Conservation (phyloP, 2,797 vertebrate species). For the Huso huso region DNA sequence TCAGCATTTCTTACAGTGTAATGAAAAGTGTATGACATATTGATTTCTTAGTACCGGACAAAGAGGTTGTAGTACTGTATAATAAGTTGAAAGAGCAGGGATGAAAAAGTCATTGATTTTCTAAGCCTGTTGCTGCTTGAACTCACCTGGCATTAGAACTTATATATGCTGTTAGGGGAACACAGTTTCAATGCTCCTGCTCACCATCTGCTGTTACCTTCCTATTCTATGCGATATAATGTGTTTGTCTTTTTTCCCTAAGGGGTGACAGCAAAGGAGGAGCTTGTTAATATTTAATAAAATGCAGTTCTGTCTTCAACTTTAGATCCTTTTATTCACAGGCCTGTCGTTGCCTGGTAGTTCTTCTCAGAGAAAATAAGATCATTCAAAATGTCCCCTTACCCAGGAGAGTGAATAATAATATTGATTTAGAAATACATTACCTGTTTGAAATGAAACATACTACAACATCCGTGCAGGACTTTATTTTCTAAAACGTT, state of each 20-base stretch:
- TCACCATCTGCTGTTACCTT: background rate
- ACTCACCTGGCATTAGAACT: constrained; percentile 1
- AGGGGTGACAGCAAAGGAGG: background rate
- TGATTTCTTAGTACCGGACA: constrained; percentile 1
- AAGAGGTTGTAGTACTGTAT: constrained; percentile 1
- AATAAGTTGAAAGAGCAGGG: constrained; percentile 2
- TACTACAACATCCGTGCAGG: too few relatives aligned
- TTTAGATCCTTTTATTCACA: background rate
- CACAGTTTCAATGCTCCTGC: background rate
- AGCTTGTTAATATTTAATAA: constrained; percentile 17
- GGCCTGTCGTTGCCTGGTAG: background rate
- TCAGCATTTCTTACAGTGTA: constrained; percentile 2
- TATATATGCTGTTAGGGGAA: background rate
- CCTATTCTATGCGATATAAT: background rate
- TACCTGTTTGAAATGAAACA: too few relatives aligned
- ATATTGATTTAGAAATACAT: background rate
- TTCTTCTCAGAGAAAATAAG: background rate
- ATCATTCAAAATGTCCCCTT: background rate
- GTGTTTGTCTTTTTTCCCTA: background rate
- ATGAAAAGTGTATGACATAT: constrained; percentile 3
- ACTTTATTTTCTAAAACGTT: too few relatives aligned
- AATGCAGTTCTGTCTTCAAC: constrained; percentile 10
- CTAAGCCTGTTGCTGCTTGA: constrained; percentile 3
- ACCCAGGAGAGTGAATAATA: background rate
- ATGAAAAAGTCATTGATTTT: constrained; percentile 7